A percentile compares a stretch with the other conserved stretches of the same genome.
These are phyloP conservation scores for Osedax frankpressi DNA, from an alignment of 2,888 invertebrate genomes.

Conservation along the genomic window DNA sequence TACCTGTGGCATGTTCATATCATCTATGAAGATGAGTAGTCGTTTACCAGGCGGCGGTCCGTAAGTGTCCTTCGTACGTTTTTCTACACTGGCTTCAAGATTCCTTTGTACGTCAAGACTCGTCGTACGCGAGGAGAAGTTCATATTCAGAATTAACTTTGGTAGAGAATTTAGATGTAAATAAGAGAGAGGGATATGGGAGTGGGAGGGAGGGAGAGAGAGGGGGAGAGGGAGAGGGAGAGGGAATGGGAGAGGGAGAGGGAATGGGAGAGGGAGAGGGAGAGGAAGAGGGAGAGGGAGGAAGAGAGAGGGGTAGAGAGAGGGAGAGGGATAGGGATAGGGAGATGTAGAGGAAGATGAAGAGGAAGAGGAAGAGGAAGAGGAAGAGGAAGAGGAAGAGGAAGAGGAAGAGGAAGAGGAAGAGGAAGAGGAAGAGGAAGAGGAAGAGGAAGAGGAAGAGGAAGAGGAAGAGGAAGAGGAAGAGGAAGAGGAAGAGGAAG, in stretches of 20 bases:
- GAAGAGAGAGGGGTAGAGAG: not conserved
- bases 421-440: too few relatives aligned
- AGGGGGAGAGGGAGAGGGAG: not conserved
- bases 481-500: too few relatives aligned
- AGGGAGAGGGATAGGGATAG: too few relatives aligned
- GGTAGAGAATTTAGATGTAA: not conserved
- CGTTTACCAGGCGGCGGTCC: constrained; percentile 81
- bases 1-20: constrained; percentile 83
- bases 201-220: not conserved
- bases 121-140: constrained; percentile 79
- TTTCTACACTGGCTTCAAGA: constrained; percentile 74
- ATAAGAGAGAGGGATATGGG: not conserved
- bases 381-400: too few relatives aligned
- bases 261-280: not conserved
- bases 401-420: too few relatives aligned
- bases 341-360: too few relatives aligned
- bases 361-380: too few relatives aligned
- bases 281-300: not conserved
- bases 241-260: not conserved
- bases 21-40: constrained; percentile 77
- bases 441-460: too few relatives aligned
- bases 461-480: too few relatives aligned
- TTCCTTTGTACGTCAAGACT: constrained; percentile 78
- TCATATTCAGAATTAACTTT: constrained; percentile 66
- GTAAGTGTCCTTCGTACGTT: constrained; percentile 74